These are phyloP conservation scores for Daktulosphaira vitifoliae DNA, from an alignment of 1,140 invertebrate genomes.

Conservation along the genomic window DNA sequence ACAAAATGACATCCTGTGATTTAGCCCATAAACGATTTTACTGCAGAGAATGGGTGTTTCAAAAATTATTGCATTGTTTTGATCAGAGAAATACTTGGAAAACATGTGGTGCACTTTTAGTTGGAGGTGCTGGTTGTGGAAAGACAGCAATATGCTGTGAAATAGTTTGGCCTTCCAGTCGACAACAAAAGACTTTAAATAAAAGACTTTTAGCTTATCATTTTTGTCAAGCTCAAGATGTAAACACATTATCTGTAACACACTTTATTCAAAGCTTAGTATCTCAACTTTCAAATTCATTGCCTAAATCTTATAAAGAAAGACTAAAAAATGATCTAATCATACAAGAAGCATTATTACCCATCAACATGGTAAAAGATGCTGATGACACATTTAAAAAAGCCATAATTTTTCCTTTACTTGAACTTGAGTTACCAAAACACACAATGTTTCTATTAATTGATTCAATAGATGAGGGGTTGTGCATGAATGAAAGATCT, in stretches of 20 bases:
- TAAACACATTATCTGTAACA: slow-evolving; percentile 59
- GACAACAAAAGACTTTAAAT: slow-evolving; percentile 62
- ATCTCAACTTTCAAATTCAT: slow-evolving; percentile 51
- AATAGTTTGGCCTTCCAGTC: slow-evolving; percentile 59
- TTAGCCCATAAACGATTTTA: slow-evolving; percentile 47
- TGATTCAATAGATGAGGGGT: slow-evolving; percentile 81
- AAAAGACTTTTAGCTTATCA: slow-evolving; percentile 69
- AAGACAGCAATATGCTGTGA: slow-evolving; percentile 77
- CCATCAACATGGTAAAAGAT: slow-evolving; percentile 65
- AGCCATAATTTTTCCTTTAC: slow-evolving; percentile 72
- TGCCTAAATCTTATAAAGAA: slow-evolving; percentile 67
- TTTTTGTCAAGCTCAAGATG: slow-evolving; percentile 63
- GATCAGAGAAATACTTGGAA: slow-evolving; percentile 69
- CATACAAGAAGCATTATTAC: slow-evolving; percentile 59
- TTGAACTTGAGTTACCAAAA: slow-evolving; percentile 74
- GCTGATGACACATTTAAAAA: slow-evolving; percentile 86
- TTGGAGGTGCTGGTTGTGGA: slow-evolving; percentile 83
- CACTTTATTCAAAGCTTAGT: slow-evolving; percentile 77
- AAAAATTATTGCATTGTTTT: slow-evolving; percentile 83
- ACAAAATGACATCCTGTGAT: slow-evolving; percentile 28
- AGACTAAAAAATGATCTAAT: slow-evolving; percentile 48
- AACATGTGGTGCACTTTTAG: slow-evolving; percentile 69
- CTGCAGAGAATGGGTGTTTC: slow-evolving; percentile 89
- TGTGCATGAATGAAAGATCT: slow-evolving; percentile 37
- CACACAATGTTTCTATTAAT: slow-evolving; percentile 76